phyloP scores from a whole-genome alignment of 1,140 invertebrate genomes.

The Cephus cinctus region DNA sequence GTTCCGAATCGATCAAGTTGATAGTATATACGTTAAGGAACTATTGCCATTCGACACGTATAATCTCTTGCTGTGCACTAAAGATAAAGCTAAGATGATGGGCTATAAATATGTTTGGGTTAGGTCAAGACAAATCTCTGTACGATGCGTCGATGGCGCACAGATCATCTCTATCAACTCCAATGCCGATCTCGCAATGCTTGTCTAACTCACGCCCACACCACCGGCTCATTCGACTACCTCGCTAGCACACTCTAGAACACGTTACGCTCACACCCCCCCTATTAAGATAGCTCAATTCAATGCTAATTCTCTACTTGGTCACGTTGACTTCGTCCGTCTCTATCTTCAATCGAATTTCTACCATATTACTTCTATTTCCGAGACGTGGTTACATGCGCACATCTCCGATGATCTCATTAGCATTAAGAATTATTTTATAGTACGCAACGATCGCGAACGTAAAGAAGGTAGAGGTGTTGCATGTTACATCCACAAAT shows the following conservation, averaged over 20 bases:
- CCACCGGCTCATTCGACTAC: neutral
- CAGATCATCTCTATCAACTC: neutral
- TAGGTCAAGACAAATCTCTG: neutral
- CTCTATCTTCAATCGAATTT: neutral
- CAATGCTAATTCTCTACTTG: neutral
- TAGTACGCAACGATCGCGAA: neutral
- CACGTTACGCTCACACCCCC: neutral
- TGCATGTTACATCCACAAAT: neutral
- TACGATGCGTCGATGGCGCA: neutral
- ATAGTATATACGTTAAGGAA: neutral
- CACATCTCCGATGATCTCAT: neutral
- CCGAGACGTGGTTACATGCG: neutral
- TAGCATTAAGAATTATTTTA: neutral
- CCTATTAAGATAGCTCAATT: neutral
- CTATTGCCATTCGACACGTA: neutral
- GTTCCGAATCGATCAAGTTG: neutral
- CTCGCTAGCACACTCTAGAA: neutral
- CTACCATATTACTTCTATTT: conserved; percentile 1
- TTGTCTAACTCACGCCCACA: neutral
- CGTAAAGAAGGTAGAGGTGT: conserved; percentile 1
- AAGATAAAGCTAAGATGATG: neutral
- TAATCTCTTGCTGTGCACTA: neutral
- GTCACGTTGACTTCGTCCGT: conserved; percentile 3
- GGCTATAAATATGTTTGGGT: conserved; percentile 1
- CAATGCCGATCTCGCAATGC: conserved; percentile 1